Conservation (phyloP, 2,888 invertebrate genomes). For the Acrocyrtus sp. region DNA sequence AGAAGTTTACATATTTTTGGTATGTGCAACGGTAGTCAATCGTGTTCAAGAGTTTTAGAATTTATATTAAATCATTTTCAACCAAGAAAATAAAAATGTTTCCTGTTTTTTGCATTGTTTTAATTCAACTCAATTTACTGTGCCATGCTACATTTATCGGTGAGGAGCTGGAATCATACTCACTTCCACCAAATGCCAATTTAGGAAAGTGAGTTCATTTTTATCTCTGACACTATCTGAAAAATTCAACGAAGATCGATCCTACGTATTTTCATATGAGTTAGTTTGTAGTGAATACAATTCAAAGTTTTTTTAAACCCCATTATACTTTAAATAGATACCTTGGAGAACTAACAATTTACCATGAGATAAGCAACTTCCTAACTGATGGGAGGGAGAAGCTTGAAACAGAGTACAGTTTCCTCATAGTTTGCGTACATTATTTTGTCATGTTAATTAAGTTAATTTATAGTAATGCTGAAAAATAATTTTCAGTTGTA, state of each 20-base stretch:
- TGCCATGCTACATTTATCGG: too few species aligned
- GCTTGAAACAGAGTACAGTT: slow-evolving; percentile 56
- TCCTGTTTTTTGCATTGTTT: too few species aligned
- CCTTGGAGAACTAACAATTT: slow-evolving; percentile 36
- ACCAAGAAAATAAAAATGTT: too few species aligned
- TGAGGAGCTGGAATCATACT: too few species aligned
- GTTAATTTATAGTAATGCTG: background rate
- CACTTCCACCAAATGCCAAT: background rate
- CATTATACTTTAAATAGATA: slow-evolving; percentile 7
- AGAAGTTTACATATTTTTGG: too few species aligned
- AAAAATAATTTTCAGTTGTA: slow-evolving; percentile 43
- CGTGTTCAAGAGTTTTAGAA: too few species aligned
- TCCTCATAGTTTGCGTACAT: background rate
- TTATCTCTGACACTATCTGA: too few species aligned
- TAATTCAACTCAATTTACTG: too few species aligned
- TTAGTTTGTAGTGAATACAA: background rate
- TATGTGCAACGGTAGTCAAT: too few species aligned
- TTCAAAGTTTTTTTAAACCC: background rate
- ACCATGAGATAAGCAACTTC: slow-evolving; percentile 54
- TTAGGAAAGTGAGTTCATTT: background rate
- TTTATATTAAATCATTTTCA: too few species aligned
- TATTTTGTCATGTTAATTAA: background rate
- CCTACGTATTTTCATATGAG: too few species aligned
- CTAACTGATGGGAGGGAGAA: slow-evolving; percentile 53
- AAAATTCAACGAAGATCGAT: too few species aligned